These are phyloP conservation scores for Squalus acanthias DNA, from an alignment of 2,797 vertebrate genomes.

Conservation along the genomic window DNA sequence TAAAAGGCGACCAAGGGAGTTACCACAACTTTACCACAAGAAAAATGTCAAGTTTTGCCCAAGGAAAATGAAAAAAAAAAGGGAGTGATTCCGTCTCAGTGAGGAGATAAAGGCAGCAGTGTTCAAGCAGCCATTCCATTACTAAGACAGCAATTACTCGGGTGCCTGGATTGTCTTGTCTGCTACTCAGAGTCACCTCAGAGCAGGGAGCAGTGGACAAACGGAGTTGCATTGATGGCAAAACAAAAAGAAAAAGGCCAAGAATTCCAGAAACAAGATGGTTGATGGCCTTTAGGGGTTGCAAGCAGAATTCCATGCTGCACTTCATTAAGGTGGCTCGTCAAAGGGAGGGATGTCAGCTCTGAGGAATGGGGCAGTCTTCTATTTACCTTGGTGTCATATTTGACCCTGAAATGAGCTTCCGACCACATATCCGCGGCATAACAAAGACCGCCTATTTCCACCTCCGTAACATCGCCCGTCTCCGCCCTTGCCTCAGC, in stretches of 20 bases:
- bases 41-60: not conserved
- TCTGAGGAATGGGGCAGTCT: not conserved
- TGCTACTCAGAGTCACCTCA: not conserved
- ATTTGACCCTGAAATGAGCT: no score
- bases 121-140: not conserved
- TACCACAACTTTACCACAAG: constrained; percentile 19
- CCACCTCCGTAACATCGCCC: no score
- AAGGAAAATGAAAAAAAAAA: not conserved
- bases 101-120: not conserved
- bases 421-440: no score
- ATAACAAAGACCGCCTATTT: no score
- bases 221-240: not conserved
- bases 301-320: not conserved
- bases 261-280: not conserved
- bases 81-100: not conserved
- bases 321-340: not conserved
- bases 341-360: not conserved
- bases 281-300: not conserved
- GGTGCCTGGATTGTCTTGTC: not conserved
- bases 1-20: constrained; percentile 6
- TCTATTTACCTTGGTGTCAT: not conserved
- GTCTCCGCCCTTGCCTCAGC: no score
- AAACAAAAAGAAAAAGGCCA: not conserved
- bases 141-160: not conserved
- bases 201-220: not conserved